Evolutionary conservation across 2,888 invertebrate species (phyloP).

Genomic region (Steinernema hermaphroditum): DNA sequence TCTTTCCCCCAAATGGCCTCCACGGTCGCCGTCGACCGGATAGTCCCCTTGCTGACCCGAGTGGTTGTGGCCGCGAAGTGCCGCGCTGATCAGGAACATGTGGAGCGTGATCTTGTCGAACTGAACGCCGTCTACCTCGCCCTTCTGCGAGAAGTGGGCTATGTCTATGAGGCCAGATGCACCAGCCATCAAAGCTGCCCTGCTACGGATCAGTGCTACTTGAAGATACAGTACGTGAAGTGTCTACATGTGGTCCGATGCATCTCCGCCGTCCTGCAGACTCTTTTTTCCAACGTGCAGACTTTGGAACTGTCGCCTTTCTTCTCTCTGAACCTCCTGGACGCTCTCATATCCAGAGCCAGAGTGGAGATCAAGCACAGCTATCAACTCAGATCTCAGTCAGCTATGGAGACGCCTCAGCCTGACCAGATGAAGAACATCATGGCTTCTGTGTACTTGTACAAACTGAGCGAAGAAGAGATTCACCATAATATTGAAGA

Average conservation of each 20-base stretch:
- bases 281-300: conserved; percentile 1
- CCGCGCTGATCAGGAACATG: background rate
- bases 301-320: conserved; percentile 1
- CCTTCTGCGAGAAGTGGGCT: conserved; percentile 2
- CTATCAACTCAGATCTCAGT: background rate
- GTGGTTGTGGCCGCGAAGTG: background rate
- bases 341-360: background rate
- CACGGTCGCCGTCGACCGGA: conserved; percentile 19
- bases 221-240: conserved; percentile 15
- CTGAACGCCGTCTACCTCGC: conserved; percentile 1
- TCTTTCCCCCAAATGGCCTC: conserved; percentile 3
- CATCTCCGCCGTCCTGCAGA: conserved; percentile 14
- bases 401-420: background rate
- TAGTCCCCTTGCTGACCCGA: conserved; percentile 13
- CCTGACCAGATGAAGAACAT: background rate
- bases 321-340: conserved; percentile 15
- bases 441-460: conserved; percentile 11
- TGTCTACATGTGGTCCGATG: conserved; percentile 13
- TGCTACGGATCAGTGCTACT: conserved; percentile 13
- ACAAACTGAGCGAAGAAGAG: background rate
- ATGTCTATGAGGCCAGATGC: conserved; percentile 21
- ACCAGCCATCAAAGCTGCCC: background rate
- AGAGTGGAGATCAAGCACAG: conserved; percentile 1
- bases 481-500: background rate
- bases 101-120: conserved; percentile 19